Base-by-base conservation (phyloP, 35 echinoderm and acorn worm species). In the Hemicentrotus pulcherrimus region DNA sequence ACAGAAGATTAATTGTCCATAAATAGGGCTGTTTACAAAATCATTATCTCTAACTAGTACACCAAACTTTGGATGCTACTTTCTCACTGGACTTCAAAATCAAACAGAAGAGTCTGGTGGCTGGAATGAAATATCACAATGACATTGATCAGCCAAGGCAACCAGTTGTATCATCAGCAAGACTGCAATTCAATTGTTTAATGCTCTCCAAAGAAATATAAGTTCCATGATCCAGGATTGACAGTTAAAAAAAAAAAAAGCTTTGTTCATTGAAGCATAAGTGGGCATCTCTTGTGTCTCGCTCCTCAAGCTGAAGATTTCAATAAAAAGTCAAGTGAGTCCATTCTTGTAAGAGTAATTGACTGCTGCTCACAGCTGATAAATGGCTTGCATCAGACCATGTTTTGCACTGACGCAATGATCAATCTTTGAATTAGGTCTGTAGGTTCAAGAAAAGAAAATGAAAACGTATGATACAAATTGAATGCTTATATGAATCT, bases 381-480 rank as follows among this genome's bases (percentile, higher is more conserved):
- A 58, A 9, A 93, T 18, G 5, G 91, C n/a, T 31, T 93, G 91
- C 28, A 93, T 50, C 46, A 93, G 12, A 13, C 22, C 46, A 58
- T 93, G 91, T 58, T 93, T 93, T 11, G 13, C 91, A n/a, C 16
- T 58, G 47, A 93, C 4, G 41, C 48, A 48, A 28, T 9, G 5
- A 55, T 93, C 91, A 13, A 93, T 93, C 46, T 14, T 58, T 31
- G 46, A 24, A 93, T 58, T 13, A 12, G 91, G 91, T 47, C 91
- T 93, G 48, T 31, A 58, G 13, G 48, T 45, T 33, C 32, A 47
- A 33, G 88, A 90, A 41, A 31, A 15, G 9, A 32, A 90, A 45
- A 35, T 24, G 45, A n/a, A 78, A 78, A 59, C 50, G 50, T 59
- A 59, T 59, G 19, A n/a, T 28, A 78, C 28, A 78, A 10, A 28